A percentile compares a stretch with the other conserved stretches of the same genome.
Evolutionary conservation across 2,113 vertebrate genomes (phyloP).

Genomic region (Aldabrachelys gigantea): DNA sequence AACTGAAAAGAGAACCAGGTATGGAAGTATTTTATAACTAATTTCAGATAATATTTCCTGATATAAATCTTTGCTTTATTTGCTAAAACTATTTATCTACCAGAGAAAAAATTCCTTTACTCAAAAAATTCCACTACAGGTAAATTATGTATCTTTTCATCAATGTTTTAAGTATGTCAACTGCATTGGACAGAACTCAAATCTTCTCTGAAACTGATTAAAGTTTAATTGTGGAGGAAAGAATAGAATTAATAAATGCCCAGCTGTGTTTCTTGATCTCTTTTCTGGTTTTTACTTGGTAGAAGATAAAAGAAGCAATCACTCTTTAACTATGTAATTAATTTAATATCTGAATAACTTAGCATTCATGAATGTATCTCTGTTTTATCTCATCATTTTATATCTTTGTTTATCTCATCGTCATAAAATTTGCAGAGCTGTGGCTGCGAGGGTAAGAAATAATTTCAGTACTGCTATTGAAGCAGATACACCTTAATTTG

Average conservation of each 20-base stretch:
- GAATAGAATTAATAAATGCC: slow-evolving; percentile 60
- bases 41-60: background rate
- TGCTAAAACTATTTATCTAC: background rate
- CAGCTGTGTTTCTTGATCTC: slow-evolving; percentile 60
- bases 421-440: slow-evolving; percentile 12
- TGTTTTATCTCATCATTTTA: slow-evolving; percentile 50
- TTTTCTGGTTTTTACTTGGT: slow-evolving; percentile 49
- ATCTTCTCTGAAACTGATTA: slow-evolving; percentile 54
- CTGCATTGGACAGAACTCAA: slow-evolving; percentile 27
- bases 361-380: slow-evolving; percentile 38
- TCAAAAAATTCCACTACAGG: background rate
- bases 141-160: slow-evolving; percentile 1
- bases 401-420: slow-evolving; percentile 39
- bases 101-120: background rate
- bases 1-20: background rate
- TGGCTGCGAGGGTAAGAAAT: background rate
- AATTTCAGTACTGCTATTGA: background rate
- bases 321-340: slow-evolving; percentile 64
- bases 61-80: background rate
- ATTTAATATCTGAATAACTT: slow-evolving; percentile 69
- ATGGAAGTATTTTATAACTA: background rate
- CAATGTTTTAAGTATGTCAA: background rate
- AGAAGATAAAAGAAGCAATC: slow-evolving; percentile 63
- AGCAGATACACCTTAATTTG: background rate
- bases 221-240: slow-evolving; percentile 50